phyloP scores from a whole-genome alignment of 2,888 invertebrate genomes.

The Microplitis deprimator region DNA sequence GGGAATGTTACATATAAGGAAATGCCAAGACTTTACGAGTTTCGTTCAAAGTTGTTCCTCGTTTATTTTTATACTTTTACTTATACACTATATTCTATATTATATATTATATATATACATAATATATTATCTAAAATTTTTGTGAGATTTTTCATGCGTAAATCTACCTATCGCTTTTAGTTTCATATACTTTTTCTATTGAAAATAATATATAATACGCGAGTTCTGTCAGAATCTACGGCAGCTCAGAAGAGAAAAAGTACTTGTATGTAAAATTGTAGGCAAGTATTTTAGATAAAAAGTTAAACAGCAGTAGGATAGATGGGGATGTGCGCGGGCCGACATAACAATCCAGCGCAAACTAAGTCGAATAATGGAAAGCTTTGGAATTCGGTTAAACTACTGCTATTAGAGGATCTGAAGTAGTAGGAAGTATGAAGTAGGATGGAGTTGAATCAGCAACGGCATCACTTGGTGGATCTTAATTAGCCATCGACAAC shows the following conservation, averaged over 20 bases:
- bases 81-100: neutral
- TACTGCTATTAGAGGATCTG: no score
- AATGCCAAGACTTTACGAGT: constrained; percentile 47
- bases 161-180: constrained; percentile 46
- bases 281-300: neutral
- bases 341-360: constrained; percentile 3
- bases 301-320: neutral
- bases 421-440: no score
- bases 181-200: constrained; percentile 21
- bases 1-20: constrained; percentile 35
- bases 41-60: constrained; percentile 46
- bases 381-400: constrained; percentile 38
- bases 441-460: neutral
- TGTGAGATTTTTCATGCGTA: constrained; percentile 43
- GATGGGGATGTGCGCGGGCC: neutral
- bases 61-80: constrained; percentile 1
- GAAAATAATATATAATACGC: no score
- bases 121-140: constrained; percentile 35
- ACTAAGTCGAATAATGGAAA: constrained; percentile 39
- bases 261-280: no score
- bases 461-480: constrained; percentile 39
- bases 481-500: constrained; percentile 48
- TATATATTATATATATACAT: neutral
- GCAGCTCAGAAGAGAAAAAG: no score
- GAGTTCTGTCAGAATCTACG: no score